Base-by-base conservation (phyloP, 2,113 vertebrate genomes). In the western clawed frog (Xenopus tropicalis) region DNA sequence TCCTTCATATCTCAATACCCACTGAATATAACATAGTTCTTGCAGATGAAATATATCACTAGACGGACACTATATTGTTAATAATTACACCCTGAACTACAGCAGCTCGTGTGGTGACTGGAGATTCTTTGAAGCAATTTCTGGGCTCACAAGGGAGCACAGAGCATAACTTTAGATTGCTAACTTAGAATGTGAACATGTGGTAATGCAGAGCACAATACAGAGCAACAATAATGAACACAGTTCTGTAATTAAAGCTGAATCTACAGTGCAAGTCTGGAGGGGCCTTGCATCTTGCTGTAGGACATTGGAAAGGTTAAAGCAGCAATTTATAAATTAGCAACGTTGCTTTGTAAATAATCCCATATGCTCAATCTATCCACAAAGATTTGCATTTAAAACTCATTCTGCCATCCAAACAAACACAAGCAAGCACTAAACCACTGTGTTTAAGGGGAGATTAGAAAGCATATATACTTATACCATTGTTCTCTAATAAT, bases 1-100 rank as follows among this genome's bases (percentile, higher is more conserved):
- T 76, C 44, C 73, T 76, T 76, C 73, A 76, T 76, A 76, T 76
- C 73, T 76, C 73, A 76, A 76, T 76, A 76, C 66, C 73, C 66
- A 69, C 69, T 43, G 66, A 61, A 37, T 43, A 61, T 42, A 75
- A 62, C 72, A 42, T 69, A 25, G 43, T 29, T 61, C 37, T 57
- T 22, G 64, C 37, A 57, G 42, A 61, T 23, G 73, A 61, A 63
- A 69, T 76, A 61, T 29, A 76, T 69, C 73, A 76, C 66, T 61
- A 54, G 59, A n/a, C 24, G 66, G 66, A 69, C 66, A 56, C 21
- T 43, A 22, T 48, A 19, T 52, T 61, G 66, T 52, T 69, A 48
- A 69, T 75, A 75, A 75, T 75, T 75, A 69, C 66, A 61, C 56
- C 20, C 65, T 24, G 46, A 62, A 63, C 65, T 23, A 19, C 69